Conservation (phyloP, 2,888 invertebrate genomes). For the Orthosia gothica region DNA sequence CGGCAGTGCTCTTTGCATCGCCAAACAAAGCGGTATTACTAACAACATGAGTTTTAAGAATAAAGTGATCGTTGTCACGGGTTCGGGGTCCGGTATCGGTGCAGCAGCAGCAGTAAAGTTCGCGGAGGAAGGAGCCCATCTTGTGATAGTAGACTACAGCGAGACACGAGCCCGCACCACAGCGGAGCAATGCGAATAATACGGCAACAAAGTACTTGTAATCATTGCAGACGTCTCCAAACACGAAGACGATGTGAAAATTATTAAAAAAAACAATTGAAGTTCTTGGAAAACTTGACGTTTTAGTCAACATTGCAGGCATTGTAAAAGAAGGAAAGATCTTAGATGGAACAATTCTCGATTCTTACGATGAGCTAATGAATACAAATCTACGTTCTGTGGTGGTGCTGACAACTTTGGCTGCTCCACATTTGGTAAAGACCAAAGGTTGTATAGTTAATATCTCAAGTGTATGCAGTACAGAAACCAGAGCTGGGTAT, state of each 20-base stretch:
- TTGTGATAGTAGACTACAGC: conserved; percentile 25
- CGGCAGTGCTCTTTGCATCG: not conserved
- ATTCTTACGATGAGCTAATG: conserved; percentile 72
- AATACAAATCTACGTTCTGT: conserved; percentile 73
- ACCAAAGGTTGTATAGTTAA: conserved; percentile 77
- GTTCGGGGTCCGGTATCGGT: conserved; percentile 46
- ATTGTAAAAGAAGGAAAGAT: conserved; percentile 42
- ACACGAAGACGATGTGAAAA: conserved; percentile 66
- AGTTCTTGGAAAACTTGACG: conserved; percentile 71
- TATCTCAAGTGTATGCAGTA: conserved; percentile 70
- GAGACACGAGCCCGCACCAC: conserved; percentile 4
- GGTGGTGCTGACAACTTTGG: conserved; percentile 70
- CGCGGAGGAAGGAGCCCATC: conserved; percentile 44
- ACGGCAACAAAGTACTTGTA: conserved; percentile 62
- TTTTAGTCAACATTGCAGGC: conserved; percentile 77
- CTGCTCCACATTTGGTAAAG: conserved; percentile 70
- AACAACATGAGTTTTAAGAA: conserved; percentile 51
- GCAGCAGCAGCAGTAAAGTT: conserved; percentile 38
- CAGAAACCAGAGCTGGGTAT: not conserved
- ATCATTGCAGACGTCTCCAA: conserved; percentile 74
- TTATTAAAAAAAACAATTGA: conserved; percentile 71
- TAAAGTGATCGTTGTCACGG: conserved; percentile 35
- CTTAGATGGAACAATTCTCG: conserved; percentile 57
- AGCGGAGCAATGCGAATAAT: conserved; percentile 47
- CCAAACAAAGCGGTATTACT: not conserved